Conservation (phyloP, 2,888 invertebrate genomes). For the Platycheirus rosarum region DNA sequence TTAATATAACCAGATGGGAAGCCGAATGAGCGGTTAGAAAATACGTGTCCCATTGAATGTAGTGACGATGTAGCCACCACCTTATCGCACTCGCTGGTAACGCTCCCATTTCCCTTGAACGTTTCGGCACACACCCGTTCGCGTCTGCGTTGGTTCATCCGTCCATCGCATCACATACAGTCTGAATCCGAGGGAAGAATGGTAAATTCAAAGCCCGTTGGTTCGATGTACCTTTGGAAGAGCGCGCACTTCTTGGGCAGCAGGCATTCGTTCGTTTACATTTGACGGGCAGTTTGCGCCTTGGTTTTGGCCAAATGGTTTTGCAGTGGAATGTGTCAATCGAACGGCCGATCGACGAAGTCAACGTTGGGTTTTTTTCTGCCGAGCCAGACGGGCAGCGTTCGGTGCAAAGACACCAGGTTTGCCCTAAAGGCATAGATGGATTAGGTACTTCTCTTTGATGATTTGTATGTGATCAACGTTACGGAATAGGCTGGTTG, state of each 20-base stretch:
- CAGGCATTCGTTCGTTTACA: constrained; percentile 13
- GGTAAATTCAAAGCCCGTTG: constrained; percentile 18
- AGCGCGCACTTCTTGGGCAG: constrained; percentile 59
- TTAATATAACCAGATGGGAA: constrained; percentile 52
- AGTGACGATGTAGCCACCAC: constrained; percentile 15
- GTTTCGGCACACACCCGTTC: constrained; percentile 45
- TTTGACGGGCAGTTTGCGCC: constrained; percentile 54
- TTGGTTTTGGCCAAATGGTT: constrained; percentile 66
- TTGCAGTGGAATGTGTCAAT: constrained; percentile 69
- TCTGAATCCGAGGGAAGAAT: constrained; percentile 17
- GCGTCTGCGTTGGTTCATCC: constrained; percentile 4
- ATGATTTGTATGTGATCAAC: constrained; percentile 65
- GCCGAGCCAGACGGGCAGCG: no score
- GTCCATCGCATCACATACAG: constrained; percentile 5
- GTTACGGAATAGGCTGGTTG: constrained; percentile 66
- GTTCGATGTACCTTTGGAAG: constrained; percentile 66
- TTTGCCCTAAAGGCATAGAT: constrained; percentile 25
- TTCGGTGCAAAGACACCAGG: background rate
- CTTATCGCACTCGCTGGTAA: constrained; percentile 37
- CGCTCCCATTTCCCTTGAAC: constrained; percentile 73
- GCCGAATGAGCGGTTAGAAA: constrained; percentile 40
- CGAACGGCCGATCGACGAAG: constrained; percentile 7
- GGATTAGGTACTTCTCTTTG: constrained; percentile 12
- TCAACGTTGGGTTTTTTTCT: background rate
- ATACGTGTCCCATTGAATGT: constrained; percentile 53